Evolutionary conservation across 2,113 vertebrate species (phyloP), one percentile per base, ranked within the genome.

Genomic region (Gila orcuttii): DNA sequence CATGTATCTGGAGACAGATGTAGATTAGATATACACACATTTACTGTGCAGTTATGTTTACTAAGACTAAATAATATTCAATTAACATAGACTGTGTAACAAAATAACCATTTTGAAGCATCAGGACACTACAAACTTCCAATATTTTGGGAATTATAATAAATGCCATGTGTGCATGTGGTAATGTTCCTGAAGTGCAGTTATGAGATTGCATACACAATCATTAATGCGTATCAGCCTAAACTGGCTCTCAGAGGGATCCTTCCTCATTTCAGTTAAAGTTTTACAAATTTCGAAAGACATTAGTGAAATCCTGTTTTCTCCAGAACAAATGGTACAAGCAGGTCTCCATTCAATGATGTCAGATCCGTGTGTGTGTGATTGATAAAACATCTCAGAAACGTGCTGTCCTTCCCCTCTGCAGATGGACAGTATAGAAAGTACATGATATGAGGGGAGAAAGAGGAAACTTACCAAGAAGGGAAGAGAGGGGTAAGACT

Each of bases 401-500:
- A 87, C 42, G 36, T 81, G 68, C 62, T 60, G 84, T 88, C 82
- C 85, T 84, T 82, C 85, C 79, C 57, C 57, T 86, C 47, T 82
- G 45, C 85, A 82, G 77, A 86, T 31, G 57, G 74, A 81, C 15
- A 45, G 25, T 45, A 68, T 66, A 77, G 31, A 60, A 83, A 87
- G 36, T 83, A 80, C 86, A 25, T 71, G 73, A 69, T 57, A 64
- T 57, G 64, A 59, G 76, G 77, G 23, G 33, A 57, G 39, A 87
- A 86, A 83, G 86, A 83, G 85, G 89, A 91, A 87, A 91, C 84
- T 91, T 90, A 91, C 89, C 89, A 91, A 90, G 78, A 82, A 87
- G 75, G 82, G 88, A 87, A 85, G 82, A 81, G 64, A 83, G 78
- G 79, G 83, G 85, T 59, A n/a, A 52, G 75, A 36, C 77, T 92